Base-by-base conservation (phyloP, 2,113 vertebrate genomes). In the Panthera leo region DNA sequence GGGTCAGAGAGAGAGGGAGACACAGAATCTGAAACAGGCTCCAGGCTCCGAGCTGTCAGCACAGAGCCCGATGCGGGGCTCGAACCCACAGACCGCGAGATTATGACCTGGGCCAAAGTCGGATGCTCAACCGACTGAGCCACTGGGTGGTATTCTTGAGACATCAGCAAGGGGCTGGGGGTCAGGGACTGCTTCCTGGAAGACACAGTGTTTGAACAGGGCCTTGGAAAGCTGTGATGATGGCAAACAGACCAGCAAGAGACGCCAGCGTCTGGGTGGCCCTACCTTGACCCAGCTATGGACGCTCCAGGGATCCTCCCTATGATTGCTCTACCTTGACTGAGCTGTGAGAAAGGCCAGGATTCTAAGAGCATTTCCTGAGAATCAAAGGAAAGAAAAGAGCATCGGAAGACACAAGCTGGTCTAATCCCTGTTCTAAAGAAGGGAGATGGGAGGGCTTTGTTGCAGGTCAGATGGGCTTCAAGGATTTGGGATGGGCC, bases 121-220 rank as follows among this genome's bases (percentile, higher is more conserved):
- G 7, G 45, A 45, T 45, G 45, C 45, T 45, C 45, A 45, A 45
- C 45, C 45, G 45, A 45, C 45, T 45, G 2, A 67, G 27, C 13
- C 48, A 1, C 3, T 12, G 27, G 6, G 45, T 34, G 55, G 15
- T 48, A 4, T 25, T 53, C 18, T 42, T 23, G 36, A 42, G 96
- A 63, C 51, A 71, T 18, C 36, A 27, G 68, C 21, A 25, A 1
- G 6, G 82, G 29, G 8, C 16, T 42, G 3, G 0, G 58, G 19
- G 8, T n/a, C 14, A 1, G 51, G 42, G 25, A 68, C 13, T 1
- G 0, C 76, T 68, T 91, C 29, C 48, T 68, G 71, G 80, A 58
- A 45, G 80, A 58, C 34, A 29, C 0, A 0, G 6, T 36, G 6
- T 91, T n/a, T 68, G 27, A 15, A 36, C 9, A 42, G 65, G 39